phyloP scores from a whole-genome alignment of 1,140 invertebrate species.

The Drosophila varians region DNA sequence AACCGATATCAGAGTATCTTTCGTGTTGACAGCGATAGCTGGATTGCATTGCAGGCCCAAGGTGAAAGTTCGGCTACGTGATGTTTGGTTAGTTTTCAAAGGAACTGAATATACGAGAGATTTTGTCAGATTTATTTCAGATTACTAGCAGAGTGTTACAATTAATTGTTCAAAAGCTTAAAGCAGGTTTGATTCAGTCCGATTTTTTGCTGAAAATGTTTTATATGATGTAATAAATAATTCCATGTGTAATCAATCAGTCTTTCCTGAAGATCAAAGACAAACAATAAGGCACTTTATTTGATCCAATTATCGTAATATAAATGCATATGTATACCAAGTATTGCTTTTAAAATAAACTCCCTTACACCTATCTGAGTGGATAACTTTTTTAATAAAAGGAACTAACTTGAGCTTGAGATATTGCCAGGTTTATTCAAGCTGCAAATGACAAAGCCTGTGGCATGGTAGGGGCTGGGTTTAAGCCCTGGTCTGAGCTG shows the following conservation, averaged over 20 bases:
- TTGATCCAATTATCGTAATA: too few species aligned
- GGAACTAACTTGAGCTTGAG: neutral
- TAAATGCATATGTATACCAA: too few species aligned
- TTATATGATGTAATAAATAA: neutral
- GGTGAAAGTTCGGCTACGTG: constrained; percentile 70
- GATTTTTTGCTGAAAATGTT: too few species aligned
- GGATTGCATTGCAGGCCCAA: constrained; percentile 42
- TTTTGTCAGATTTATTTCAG: neutral
- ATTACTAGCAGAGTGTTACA: neutral
- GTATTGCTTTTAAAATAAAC: neutral
- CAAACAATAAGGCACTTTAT: neutral
- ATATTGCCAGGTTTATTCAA: constrained; percentile 13
- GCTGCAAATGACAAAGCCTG: constrained; percentile 30
- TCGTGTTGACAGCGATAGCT: constrained; percentile 32
- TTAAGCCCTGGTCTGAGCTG: constrained; percentile 17
- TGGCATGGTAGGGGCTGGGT: neutral
- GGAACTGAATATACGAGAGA: constrained; percentile 26
- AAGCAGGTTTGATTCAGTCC: too few species aligned
- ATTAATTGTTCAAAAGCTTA: neutral
- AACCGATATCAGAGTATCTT: constrained; percentile 11
- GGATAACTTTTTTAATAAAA: neutral
- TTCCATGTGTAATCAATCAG: neutral
- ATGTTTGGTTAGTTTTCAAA: constrained; percentile 36
- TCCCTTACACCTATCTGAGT: neutral
- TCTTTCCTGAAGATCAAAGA: neutral